Evolutionary conservation across 1,140 invertebrate species (phyloP), one percentile per base, ranked within the genome.

Genomic region (Tetramorium parvispinum): DNA sequence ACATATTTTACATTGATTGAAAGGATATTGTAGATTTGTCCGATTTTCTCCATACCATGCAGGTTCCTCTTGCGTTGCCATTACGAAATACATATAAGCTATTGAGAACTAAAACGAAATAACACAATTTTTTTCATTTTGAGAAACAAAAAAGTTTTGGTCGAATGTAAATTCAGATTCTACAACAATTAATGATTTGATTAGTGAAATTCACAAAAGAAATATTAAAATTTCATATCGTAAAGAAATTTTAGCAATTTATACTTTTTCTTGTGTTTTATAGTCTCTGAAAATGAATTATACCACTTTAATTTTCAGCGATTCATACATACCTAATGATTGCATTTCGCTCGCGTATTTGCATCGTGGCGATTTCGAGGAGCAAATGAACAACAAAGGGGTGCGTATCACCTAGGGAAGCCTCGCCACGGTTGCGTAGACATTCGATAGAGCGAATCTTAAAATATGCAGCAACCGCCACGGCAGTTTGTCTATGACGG

Each of bases 271-370:
- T 32, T 32, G 32, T 32, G 3, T 32, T 32, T 32, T 32, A 32
- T 32, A 32, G 3, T 32, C 32, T 32, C 32, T 32, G 32, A 32
- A 32, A 32, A 32, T 32, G 32, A 32, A 32, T 32, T 32, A 32
- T 32, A 32, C 32, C 32, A 32, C 3, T 32, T 32, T 4, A 32
- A 32, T 32, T 32, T 32, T 32, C 0, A 32, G 3, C 32, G 32
- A 32, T 32, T 32, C 32, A 32, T 32, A 32, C 4, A 18, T 40
- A 55, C 40, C 27, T 13, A 32, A 16, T 13, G 43, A 65, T 78
- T 18, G 76, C 27, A 27, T 65, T 78, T 18, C 43, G 43, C 27
- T 51, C 18, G 59, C 27, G 37, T 66, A 51, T 79, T 79, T 79
- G 59, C 27, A 51, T 49, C 43, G 24, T 3, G 37, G 51, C 79